These are phyloP conservation scores for Andrena hattorfiana DNA, from an alignment of 2,888 invertebrate species.

Conservation along the genomic window DNA sequence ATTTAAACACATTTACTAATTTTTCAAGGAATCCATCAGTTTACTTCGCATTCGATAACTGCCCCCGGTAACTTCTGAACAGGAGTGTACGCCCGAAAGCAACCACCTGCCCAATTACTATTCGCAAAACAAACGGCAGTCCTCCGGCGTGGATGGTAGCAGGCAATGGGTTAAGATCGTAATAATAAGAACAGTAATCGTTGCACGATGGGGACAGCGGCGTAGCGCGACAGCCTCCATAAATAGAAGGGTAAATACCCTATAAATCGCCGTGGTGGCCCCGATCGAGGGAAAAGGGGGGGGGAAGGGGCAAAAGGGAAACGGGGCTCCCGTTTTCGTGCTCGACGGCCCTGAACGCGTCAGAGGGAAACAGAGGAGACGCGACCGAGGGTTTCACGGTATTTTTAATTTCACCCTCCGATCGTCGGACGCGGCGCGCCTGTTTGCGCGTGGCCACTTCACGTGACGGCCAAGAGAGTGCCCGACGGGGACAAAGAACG, in stretches of 20 bases:
- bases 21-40: too few species aligned
- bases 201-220: not conserved
- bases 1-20: too few species aligned
- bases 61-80: too few species aligned
- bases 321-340: constrained; percentile 59
- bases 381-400: constrained; percentile 71
- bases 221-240: constrained; percentile 29
- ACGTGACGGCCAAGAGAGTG: constrained; percentile 37
- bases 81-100: too few species aligned
- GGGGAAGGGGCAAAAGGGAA: constrained; percentile 35
- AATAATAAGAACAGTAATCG: constrained; percentile 9
- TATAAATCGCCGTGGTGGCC: constrained; percentile 48
- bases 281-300: constrained; percentile 25
- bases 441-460: constrained; percentile 46
- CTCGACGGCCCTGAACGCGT: constrained; percentile 69
- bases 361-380: constrained; percentile 51
- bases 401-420: constrained; percentile 76
- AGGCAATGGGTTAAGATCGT: not conserved
- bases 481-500: constrained; percentile 37
- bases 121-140: too few species aligned
- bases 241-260: constrained; percentile 60
- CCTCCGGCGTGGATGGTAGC: too few species aligned
- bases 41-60: too few species aligned
- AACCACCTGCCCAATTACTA: too few species aligned
- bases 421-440: constrained; percentile 32